phyloP scores from a whole-genome alignment of 2,797 vertebrate species.

The Staurois parvus region DNA sequence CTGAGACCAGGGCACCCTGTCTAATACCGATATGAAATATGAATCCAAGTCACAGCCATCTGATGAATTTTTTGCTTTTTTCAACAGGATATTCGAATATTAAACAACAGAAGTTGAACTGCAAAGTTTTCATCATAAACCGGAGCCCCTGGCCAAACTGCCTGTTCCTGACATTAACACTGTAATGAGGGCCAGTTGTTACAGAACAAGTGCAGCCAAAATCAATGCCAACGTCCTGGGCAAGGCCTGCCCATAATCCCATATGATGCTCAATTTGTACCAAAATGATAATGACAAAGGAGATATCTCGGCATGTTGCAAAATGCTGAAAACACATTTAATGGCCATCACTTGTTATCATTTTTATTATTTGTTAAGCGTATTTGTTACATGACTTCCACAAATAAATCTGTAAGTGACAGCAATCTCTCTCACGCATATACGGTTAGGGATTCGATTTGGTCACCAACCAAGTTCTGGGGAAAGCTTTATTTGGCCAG shows the following conservation, averaged over 20 bases:
- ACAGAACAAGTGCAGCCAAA: constrained; percentile 35
- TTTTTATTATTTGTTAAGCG: constrained; percentile 28
- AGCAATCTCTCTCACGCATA: neutral
- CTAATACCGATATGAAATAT: constrained; percentile 1
- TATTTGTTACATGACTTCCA: constrained; percentile 19
- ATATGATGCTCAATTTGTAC: constrained; percentile 48
- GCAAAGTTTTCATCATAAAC: constrained; percentile 35
- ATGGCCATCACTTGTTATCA: constrained; percentile 1
- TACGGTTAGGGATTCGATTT: constrained; percentile 6
- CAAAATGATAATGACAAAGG: constrained; percentile 51
- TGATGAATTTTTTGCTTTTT: neutral
- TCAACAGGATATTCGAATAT: constrained; percentile 37
- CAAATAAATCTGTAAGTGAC: constrained; percentile 31
- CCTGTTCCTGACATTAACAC: constrained; percentile 40
- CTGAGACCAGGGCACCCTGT: neutral
- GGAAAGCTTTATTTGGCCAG: constrained; percentile 22
- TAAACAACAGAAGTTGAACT: constrained; percentile 46
- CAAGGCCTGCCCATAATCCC: constrained; percentile 38
- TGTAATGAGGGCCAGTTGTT: constrained; percentile 58
- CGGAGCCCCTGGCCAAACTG: constrained; percentile 28
- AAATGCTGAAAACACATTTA: constrained; percentile 27
- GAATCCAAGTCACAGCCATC: constrained; percentile 3
- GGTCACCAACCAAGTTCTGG: constrained; percentile 22
- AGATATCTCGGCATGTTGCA: constrained; percentile 29
- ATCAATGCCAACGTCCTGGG: constrained; percentile 47